These are phyloP conservation scores for Ennomos fuscantarius DNA, from an alignment of 2,888 invertebrate genomes.

Conservation along the genomic window DNA sequence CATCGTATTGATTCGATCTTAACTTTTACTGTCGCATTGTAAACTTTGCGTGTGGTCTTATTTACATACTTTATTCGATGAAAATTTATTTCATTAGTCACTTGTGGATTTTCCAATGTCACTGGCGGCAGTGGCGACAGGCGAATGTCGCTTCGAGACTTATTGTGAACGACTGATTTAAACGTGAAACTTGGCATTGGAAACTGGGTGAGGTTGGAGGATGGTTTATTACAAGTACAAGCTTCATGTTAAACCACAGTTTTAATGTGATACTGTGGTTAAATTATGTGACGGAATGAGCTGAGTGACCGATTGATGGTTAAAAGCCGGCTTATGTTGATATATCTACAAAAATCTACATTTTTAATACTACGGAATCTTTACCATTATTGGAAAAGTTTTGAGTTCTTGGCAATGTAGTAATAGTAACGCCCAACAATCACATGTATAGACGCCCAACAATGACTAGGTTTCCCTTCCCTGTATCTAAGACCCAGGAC, in stretches of 20 bases:
- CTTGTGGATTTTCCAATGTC: constrained; percentile 19
- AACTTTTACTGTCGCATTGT: constrained; percentile 41
- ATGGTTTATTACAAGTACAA: background rate
- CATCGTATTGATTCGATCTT: constrained; percentile 44
- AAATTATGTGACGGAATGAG: no score
- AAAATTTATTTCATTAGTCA: constrained; percentile 23
- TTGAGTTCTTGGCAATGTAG: no score
- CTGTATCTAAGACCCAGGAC: no score
- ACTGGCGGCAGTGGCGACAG: background rate
- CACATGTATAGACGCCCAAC: no score
- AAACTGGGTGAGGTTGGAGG: constrained; percentile 1
- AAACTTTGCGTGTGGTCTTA: constrained; percentile 56
- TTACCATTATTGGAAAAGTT: no score
- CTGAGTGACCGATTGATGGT: no score
- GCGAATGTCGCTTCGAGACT: constrained; percentile 8
- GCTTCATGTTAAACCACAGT: background rate
- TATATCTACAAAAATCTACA: no score
- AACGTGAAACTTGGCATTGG: constrained; percentile 18
- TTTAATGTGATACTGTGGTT: no score
- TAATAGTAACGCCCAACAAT: no score
- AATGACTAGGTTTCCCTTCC: no score
- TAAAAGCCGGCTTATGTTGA: no score
- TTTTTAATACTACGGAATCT: no score
- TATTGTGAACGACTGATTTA: constrained; percentile 14
- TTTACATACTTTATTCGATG: constrained; percentile 36